These are phyloP conservation scores for Tyto alba DNA, from an alignment of 2,113 vertebrate genomes.

Conservation along the genomic window DNA sequence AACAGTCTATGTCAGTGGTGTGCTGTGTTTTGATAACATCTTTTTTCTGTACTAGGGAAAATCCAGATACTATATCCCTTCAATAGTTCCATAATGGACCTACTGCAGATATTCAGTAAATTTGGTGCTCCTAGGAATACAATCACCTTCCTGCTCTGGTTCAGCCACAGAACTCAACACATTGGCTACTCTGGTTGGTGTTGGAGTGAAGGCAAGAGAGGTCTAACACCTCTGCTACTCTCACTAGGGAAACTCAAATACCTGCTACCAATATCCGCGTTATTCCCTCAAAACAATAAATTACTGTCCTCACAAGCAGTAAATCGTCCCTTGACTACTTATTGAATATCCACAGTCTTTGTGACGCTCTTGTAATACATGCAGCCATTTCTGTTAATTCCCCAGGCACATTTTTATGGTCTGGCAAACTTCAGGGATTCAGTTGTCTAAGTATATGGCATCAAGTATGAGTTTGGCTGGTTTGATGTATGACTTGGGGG, in stretches of 20 bases:
- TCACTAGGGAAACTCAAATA: not conserved
- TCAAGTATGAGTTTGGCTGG: not conserved
- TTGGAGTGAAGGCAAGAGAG: not conserved
- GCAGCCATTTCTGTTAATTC: not conserved
- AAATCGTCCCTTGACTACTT: not conserved
- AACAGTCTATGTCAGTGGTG: not conserved
- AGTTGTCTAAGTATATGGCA: not conserved
- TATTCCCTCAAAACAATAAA: not conserved
- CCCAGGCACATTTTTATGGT: not conserved
- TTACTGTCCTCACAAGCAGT: not conserved
- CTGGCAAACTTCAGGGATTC: not conserved
- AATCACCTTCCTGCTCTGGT: not conserved
- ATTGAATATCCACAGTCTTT: not conserved
- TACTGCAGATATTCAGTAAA: not conserved
- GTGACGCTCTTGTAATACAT: not conserved
- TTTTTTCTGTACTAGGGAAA: not conserved
- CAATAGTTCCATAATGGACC: not conserved
- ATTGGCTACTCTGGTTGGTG: too few relatives aligned
- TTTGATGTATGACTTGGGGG: not conserved
- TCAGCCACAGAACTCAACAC: not conserved
- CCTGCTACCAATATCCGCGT: not conserved
- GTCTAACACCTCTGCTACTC: not conserved
- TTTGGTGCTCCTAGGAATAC: not conserved
- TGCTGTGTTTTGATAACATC: not conserved
- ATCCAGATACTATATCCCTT: not conserved